phyloP scores from a whole-genome alignment of 30 jellyfish, hydroid and myxozoan species.

The Aurelia aurita complex sp. Pacific region DNA sequence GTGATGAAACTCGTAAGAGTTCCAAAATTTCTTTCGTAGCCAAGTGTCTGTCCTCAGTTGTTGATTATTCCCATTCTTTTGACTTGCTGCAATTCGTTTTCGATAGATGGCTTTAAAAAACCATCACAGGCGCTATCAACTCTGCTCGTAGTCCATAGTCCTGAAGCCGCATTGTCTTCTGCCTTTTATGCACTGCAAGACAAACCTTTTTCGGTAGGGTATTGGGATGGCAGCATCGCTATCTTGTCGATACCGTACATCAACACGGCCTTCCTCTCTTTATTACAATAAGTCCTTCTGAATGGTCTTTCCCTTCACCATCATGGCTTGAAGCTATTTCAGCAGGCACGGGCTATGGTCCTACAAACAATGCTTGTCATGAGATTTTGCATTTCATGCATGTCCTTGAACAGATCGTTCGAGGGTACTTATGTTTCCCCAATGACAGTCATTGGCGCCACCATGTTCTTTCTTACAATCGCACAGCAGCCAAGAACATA shows the following conservation, averaged over 20 bases:
- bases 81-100: constrained; percentile 27
- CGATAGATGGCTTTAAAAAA: constrained; percentile 44
- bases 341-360: not conserved
- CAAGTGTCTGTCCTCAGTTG: constrained; percentile 1
- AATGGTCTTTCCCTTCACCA: constrained; percentile 24
- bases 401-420: too few species aligned
- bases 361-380: not conserved
- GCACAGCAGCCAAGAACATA: not conserved
- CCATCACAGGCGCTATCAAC: constrained; percentile 9
- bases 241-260: constrained; percentile 25
- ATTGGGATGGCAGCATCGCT: constrained; percentile 50
- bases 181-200: constrained; percentile 14
- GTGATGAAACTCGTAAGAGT: not conserved
- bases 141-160: constrained; percentile 7
- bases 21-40: not conserved
- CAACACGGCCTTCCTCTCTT: constrained; percentile 41
- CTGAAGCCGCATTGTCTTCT: not conserved
- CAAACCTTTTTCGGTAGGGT: not conserved
- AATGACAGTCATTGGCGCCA: constrained; percentile 3
- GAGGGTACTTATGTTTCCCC: constrained; percentile 8
- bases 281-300: not conserved
- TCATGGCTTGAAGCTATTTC: not conserved
- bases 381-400: not conserved
- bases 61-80: constrained; percentile 10
- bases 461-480: constrained; percentile 5